These are phyloP conservation scores for Trematomus bernacchii DNA, from an alignment of 2,797 vertebrate genomes.

Conservation along the genomic window DNA sequence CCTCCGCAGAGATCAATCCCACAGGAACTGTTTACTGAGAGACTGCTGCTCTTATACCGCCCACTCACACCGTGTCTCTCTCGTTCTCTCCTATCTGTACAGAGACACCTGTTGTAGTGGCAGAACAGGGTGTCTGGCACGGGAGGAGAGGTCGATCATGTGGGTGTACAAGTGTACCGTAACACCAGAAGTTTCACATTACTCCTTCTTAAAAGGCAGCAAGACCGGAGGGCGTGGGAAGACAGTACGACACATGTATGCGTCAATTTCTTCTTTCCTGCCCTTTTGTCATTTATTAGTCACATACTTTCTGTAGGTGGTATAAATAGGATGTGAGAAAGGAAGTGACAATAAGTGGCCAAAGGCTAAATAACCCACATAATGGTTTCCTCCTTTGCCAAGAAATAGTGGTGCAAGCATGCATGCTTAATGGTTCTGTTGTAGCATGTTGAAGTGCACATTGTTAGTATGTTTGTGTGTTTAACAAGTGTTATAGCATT, in stretches of 20 bases:
- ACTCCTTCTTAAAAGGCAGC: conserved; percentile 57
- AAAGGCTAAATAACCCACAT: conserved; percentile 22
- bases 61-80: conserved; percentile 45
- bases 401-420: conserved; percentile 43
- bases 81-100: conserved; percentile 56
- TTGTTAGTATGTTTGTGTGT: conserved; percentile 66
- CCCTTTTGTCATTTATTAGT: conserved; percentile 1
- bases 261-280: conserved; percentile 13
- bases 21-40: conserved; percentile 79
- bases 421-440: conserved; percentile 8
- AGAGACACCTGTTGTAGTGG: conserved; percentile 78
- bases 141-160: neutral
- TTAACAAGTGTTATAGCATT: conserved; percentile 66
- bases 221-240: conserved; percentile 41
- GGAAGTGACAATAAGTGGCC: conserved; percentile 38
- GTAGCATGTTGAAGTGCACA: conserved; percentile 34
- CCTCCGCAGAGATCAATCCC: conserved; percentile 80
- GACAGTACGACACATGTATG: conserved; percentile 21
- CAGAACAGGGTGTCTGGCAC: conserved; percentile 43
- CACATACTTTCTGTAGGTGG: conserved; percentile 2
- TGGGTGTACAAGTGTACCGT: conserved; percentile 28
- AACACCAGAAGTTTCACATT: conserved; percentile 62
- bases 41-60: conserved; percentile 60
- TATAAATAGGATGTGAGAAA: conserved; percentile 20
- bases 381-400: conserved; percentile 34